These are phyloP conservation scores for Nothobranchius furzeri DNA, from an alignment of 2,113 vertebrate species.

Conservation along the genomic window DNA sequence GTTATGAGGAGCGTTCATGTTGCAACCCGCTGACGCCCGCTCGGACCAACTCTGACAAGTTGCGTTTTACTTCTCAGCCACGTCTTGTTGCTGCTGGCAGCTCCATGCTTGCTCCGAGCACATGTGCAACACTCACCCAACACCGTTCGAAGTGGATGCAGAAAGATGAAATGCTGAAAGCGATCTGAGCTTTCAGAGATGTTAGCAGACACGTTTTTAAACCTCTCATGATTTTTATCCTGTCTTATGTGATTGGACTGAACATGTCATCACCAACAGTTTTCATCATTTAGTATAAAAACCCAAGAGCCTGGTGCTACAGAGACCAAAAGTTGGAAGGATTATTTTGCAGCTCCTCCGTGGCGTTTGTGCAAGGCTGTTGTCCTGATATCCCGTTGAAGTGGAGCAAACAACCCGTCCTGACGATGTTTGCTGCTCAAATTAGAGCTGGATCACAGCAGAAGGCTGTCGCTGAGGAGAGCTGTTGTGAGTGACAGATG, in stretches of 20 bases:
- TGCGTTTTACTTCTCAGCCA: not conserved
- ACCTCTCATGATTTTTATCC: not conserved
- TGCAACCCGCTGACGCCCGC: no score
- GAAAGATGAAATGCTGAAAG: not conserved
- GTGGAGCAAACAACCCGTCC: not conserved
- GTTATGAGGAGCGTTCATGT: no score
- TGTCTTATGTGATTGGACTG: not conserved
- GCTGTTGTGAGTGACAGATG: slow-evolving; percentile 29
- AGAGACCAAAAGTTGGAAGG: not conserved
- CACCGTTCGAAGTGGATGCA: not conserved
- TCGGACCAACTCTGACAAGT: no score
- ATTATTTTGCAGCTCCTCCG: not conserved
- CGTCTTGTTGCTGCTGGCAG: not conserved
- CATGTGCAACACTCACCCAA: not conserved
- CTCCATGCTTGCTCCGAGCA: not conserved
- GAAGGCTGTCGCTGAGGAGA: slow-evolving; percentile 22
- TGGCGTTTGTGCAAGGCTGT: not conserved
- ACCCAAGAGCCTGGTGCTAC: not conserved
- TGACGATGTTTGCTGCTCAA: slow-evolving; percentile 10
- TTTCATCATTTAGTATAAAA: slow-evolving; percentile 4
- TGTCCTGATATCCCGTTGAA: slow-evolving; percentile 2
- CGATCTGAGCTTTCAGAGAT: not conserved
- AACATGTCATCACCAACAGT: not conserved
- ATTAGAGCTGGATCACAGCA: slow-evolving; percentile 16
- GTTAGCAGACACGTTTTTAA: not conserved